These are phyloP conservation scores for Brachyopa scutellaris DNA, from an alignment of 2,888 invertebrate genomes.

Conservation along the genomic window DNA sequence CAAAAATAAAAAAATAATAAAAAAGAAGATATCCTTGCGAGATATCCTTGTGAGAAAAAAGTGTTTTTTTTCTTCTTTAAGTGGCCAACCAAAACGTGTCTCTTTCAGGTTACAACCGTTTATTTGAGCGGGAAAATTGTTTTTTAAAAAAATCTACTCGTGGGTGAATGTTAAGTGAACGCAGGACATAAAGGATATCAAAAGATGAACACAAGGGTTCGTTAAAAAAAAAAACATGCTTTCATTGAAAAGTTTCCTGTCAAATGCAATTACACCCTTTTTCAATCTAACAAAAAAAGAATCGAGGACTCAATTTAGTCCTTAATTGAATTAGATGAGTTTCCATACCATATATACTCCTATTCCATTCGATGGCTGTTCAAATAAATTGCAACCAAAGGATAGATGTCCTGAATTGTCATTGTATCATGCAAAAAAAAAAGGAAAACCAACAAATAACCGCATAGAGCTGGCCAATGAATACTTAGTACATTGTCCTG, in stretches of 20 bases:
- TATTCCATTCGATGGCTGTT: slow-evolving; percentile 46
- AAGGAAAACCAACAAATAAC: slow-evolving; percentile 39
- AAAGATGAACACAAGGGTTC: slow-evolving; percentile 24
- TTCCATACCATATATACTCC: slow-evolving; percentile 9
- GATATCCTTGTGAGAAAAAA: slow-evolving; percentile 44
- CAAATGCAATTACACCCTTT: slow-evolving; percentile 57
- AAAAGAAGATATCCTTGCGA: neutral
- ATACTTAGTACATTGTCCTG: slow-evolving; percentile 66
- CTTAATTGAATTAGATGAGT: slow-evolving; percentile 62
- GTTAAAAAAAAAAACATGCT: too few relatives aligned
- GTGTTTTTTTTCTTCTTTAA: slow-evolving; percentile 5
- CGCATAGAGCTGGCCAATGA: slow-evolving; percentile 52
- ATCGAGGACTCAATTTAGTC: slow-evolving; percentile 44
- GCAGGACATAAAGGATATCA: slow-evolving; percentile 37
- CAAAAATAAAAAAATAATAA: slow-evolving; percentile 31
- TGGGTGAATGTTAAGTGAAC: slow-evolving; percentile 19
- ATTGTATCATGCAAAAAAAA: slow-evolving; percentile 41
- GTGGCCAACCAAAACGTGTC: slow-evolving; percentile 33
- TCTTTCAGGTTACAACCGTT: slow-evolving; percentile 32
- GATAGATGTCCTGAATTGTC: slow-evolving; percentile 36
- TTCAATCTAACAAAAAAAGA: too few relatives aligned
- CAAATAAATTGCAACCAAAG: slow-evolving; percentile 49
- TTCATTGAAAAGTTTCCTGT: too few relatives aligned
- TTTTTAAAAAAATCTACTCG: neutral
- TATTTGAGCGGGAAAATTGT: slow-evolving; percentile 60